Conservation (phyloP, 2,888 invertebrate genomes). For the Chymomyza fuscimana region DNA sequence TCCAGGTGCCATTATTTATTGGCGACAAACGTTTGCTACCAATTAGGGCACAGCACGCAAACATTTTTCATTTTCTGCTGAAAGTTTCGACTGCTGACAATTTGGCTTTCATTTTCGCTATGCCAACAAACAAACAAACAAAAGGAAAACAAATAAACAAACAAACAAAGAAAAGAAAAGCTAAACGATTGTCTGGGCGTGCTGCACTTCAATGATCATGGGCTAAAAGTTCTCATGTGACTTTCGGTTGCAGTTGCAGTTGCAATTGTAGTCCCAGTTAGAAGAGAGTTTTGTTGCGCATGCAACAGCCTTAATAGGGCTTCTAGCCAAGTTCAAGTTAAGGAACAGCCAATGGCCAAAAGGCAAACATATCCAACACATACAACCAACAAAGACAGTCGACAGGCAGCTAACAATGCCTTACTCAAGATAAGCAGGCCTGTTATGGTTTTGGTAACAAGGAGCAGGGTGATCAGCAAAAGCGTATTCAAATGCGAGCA, state of each 20-base stretch:
- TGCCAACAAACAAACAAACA: neutral
- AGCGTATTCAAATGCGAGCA: constrained; percentile 53
- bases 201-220: constrained; percentile 22
- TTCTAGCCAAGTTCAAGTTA: constrained; percentile 27
- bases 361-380: neutral
- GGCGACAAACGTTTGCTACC: constrained; percentile 62
- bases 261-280: neutral
- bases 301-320: constrained; percentile 40
- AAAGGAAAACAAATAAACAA: neutral
- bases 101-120: constrained; percentile 70
- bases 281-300: constrained; percentile 12
- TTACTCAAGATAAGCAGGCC: constrained; percentile 11
- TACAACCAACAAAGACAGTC: neutral
- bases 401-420: constrained; percentile 6
- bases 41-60: constrained; percentile 62
- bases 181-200: neutral
- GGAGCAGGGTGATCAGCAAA: constrained; percentile 31
- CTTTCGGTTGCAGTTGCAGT: constrained; percentile 39
- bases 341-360: neutral
- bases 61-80: constrained; percentile 58
- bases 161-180: neutral
- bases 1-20: constrained; percentile 72
- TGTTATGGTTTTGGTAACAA: constrained; percentile 46
- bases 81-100: constrained; percentile 50
- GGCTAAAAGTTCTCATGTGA: constrained; percentile 48